Evolutionary conservation across 2,113 vertebrate species (phyloP).

Genomic region (Trichomycterus rosablanca): DNA sequence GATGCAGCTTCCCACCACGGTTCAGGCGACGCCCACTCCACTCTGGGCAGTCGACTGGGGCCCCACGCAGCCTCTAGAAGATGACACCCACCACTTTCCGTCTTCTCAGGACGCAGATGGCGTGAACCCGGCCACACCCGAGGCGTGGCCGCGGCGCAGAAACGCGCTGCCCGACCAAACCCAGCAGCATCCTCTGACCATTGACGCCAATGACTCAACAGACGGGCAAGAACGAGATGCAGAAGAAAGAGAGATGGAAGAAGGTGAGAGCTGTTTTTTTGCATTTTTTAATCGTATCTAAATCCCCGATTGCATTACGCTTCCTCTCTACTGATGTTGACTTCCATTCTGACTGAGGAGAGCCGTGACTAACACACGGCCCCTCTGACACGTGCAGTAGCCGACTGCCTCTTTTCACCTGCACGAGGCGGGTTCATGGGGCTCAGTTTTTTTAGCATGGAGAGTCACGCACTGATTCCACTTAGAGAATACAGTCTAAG

Average conservation of each 20-base stretch:
- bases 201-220: conserved; percentile 51
- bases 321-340: too few species aligned
- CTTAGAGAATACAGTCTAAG: too few species aligned
- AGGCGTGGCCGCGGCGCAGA: conserved; percentile 54
- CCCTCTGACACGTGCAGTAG: too few species aligned
- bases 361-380: too few species aligned
- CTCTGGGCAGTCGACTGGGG: conserved; percentile 75
- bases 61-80: conserved; percentile 68
- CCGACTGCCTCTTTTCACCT: too few species aligned
- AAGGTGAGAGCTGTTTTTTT: conserved; percentile 65
- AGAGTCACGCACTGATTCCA: too few species aligned
- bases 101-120: conserved; percentile 63
- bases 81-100: conserved; percentile 69
- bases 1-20: conserved; percentile 64
- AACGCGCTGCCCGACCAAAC: conserved; percentile 47
- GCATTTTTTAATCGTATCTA: too few species aligned
- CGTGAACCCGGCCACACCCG: conserved; percentile 44
- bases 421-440: too few species aligned
- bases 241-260: conserved; percentile 59
- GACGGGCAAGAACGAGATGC: conserved; percentile 50
- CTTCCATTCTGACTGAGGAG: too few species aligned
- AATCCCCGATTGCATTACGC: too few species aligned
- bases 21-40: conserved; percentile 70
- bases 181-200: conserved; percentile 43
- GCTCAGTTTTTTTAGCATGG: too few species aligned